phyloP scores from a whole-genome alignment of 2,113 vertebrate species.

The Mus spicilegus region DNA sequence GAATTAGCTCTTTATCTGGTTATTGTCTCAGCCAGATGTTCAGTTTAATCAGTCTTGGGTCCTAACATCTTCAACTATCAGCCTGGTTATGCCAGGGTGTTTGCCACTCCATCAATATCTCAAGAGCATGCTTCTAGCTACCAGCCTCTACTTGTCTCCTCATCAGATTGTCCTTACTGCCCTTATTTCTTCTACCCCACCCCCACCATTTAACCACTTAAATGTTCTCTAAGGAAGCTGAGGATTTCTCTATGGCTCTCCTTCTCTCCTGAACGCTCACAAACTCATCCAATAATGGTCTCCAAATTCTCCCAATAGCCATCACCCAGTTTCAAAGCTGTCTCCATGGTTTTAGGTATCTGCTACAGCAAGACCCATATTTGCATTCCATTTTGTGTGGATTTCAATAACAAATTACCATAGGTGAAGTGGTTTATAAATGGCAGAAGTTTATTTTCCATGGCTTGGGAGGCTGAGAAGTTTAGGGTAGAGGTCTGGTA shows the following conservation, averaged over 20 bases:
- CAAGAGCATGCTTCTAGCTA: not conserved
- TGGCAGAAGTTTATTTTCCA: not conserved
- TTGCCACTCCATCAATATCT: too few species aligned
- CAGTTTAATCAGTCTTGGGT: not conserved
- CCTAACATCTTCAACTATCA: not conserved
- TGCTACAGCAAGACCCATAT: too few species aligned
- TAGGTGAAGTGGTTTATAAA: not conserved
- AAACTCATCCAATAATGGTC: not conserved
- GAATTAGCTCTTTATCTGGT: not conserved
- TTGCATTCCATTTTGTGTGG: not conserved
- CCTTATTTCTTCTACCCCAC: rapidly evolving
- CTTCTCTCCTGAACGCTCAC: not conserved
- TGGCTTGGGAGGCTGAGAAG: not conserved
- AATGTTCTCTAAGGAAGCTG: not conserved
- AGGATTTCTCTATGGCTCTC: not conserved
- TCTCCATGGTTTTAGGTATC: not conserved
- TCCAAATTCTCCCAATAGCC: not conserved
- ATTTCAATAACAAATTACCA: not conserved
- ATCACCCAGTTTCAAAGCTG: not conserved
- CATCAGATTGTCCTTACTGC: not conserved
- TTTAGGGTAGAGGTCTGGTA: not conserved
- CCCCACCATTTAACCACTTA: not conserved
- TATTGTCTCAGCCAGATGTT: not conserved
- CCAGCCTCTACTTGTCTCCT: not conserved
- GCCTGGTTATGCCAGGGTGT: too few species aligned